phyloP scores from a whole-genome alignment of 2,888 invertebrate species.

The Caenorhabditis sp. region DNA sequence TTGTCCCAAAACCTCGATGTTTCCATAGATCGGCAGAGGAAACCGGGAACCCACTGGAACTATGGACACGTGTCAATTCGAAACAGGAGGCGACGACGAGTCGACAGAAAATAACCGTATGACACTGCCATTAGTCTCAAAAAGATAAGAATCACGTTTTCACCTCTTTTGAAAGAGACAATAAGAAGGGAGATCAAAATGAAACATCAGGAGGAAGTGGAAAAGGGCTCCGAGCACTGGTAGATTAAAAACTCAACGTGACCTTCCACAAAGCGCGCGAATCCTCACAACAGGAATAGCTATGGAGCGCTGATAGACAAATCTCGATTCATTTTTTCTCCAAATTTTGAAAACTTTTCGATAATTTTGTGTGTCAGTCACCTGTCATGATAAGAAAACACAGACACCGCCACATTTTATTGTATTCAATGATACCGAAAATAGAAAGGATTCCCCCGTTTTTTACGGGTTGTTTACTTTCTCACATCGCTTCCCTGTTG shows the following conservation, averaged over 20 bases:
- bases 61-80: slow-evolving; percentile 38
- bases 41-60: slow-evolving; percentile 10
- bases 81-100: neutral
- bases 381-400: neutral
- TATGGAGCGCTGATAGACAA: too few species aligned
- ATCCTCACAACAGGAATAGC: too few species aligned
- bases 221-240: neutral
- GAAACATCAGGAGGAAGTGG: neutral
- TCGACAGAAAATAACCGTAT: slow-evolving; percentile 36
- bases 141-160: slow-evolving; percentile 58
- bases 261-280: too few species aligned
- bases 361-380: slow-evolving; percentile 3
- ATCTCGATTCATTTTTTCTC: too few species aligned
- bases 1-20: neutral
- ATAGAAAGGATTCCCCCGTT: slow-evolving; percentile 22
- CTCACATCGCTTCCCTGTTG: slow-evolving; percentile 14
- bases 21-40: slow-evolving; percentile 20
- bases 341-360: neutral
- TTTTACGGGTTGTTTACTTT: neutral
- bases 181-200: slow-evolving; percentile 36
- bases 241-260: too few species aligned
- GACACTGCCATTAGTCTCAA: slow-evolving; percentile 25
- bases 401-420: neutral
- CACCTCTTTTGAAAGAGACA: neutral
- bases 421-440: neutral